Conservation (phyloP, 92 coral and sea anemone species). For the Phymanthus crucifer region DNA sequence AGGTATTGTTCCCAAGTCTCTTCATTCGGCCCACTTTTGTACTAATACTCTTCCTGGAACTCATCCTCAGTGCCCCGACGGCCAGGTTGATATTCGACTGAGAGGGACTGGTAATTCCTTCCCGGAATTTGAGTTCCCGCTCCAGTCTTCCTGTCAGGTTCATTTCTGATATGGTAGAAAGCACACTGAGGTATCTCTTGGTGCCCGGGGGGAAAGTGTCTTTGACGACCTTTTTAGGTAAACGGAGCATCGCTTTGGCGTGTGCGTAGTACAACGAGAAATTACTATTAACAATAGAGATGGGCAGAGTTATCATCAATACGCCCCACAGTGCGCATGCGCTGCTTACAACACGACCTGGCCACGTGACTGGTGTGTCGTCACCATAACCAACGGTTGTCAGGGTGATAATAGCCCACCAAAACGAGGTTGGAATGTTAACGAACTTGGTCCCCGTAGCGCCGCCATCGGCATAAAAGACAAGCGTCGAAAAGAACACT, state of each 20-base stretch:
- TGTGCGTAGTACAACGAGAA: slow-evolving; percentile 80
- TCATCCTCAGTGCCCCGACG: slow-evolving; percentile 52
- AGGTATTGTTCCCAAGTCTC: slow-evolving; percentile 13
- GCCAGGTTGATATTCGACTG: slow-evolving; percentile 44
- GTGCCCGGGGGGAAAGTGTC: slow-evolving; percentile 63
- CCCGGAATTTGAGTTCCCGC: slow-evolving; percentile 42
- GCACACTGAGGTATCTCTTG: slow-evolving; percentile 55
- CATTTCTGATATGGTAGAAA: slow-evolving; percentile 39
- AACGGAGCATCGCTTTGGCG: slow-evolving; percentile 77
- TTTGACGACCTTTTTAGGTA: slow-evolving; percentile 63
- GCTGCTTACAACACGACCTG: slow-evolving; percentile 77
- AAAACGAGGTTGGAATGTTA: slow-evolving; percentile 76
- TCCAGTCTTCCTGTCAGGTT: slow-evolving; percentile 48
- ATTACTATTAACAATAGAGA: slow-evolving; percentile 77
- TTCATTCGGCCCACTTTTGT: slow-evolving; percentile 24
- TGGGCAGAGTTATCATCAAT: slow-evolving; percentile 70
- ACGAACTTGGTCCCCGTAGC: slow-evolving; percentile 43
- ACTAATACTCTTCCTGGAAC: slow-evolving; percentile 40
- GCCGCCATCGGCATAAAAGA: slow-evolving; percentile 65
- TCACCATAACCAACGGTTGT: slow-evolving; percentile 91
- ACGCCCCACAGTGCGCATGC: slow-evolving; percentile 82
- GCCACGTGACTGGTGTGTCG: slow-evolving; percentile 74
- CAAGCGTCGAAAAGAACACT: slow-evolving; percentile 70
- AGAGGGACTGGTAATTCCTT: slow-evolving; percentile 42
- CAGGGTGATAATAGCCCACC: slow-evolving; percentile 89